Evolutionary conservation across 2,797 vertebrate genomes (phyloP).

Genomic region (Lindbergichthys nudifrons): DNA sequence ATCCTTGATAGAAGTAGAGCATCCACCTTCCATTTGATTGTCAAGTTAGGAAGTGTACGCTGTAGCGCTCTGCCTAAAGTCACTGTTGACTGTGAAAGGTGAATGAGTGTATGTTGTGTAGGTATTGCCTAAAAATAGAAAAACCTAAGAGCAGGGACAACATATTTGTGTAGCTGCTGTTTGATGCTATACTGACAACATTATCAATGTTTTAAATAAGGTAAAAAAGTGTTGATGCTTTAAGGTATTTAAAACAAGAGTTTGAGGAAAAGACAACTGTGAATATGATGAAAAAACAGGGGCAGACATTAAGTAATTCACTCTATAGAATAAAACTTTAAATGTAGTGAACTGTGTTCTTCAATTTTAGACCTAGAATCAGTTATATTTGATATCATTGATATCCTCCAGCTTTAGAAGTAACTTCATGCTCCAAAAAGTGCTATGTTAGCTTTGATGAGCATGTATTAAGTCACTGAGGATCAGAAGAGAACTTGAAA

Average conservation of each 20-base stretch:
- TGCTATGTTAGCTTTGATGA: neutral
- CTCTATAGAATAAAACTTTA: neutral
- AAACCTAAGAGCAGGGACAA: constrained; percentile 30
- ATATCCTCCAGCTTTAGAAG: neutral
- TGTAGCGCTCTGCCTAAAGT: constrained; percentile 33
- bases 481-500: constrained; percentile 25
- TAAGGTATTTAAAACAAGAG: neutral
- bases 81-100: constrained; percentile 59
- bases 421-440: neutral
- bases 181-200: constrained; percentile 9
- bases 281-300: neutral
- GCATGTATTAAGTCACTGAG: constrained; percentile 6
- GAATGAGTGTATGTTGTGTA: constrained; percentile 38
- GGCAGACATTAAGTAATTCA: neutral
- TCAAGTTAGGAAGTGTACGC: constrained; percentile 29
- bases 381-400: neutral
- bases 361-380: neutral
- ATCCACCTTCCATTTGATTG: neutral
- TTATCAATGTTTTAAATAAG: neutral
- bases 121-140: constrained; percentile 58
- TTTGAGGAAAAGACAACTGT: neutral
- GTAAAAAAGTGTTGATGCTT: neutral
- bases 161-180: constrained; percentile 41
- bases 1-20: no score
- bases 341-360: neutral